A percentile compares a stretch with the other conserved stretches of the same genome.
Conservation (phyloP, 2,797 vertebrate species). For the Poeciliopsis gracilis region DNA sequence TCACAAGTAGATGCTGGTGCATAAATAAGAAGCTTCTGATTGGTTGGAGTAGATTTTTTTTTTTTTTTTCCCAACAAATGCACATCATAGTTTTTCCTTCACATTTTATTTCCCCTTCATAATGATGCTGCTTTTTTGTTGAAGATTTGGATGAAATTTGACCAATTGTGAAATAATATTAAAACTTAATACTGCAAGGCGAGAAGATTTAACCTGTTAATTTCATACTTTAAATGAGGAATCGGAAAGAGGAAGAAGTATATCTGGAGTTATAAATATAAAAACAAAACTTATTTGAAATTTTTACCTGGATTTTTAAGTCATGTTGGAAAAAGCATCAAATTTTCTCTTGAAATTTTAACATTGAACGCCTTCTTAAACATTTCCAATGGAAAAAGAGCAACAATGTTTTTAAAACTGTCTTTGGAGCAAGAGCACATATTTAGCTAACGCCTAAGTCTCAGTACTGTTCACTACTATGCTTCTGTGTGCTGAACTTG, state of each 20-base stretch:
- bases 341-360: conserved; percentile 2
- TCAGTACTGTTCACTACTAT: not conserved
- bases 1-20: not conserved
- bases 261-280: not conserved
- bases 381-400: conserved; percentile 11
- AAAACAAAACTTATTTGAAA: not conserved
- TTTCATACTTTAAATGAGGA: not conserved
- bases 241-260: not conserved
- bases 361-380: conserved; percentile 10
- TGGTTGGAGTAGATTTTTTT: not conserved
- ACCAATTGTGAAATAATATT: not conserved
- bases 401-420: not conserved
- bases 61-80: too few species aligned
- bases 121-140: not conserved
- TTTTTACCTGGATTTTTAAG: not conserved
- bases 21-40: not conserved
- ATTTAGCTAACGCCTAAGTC: not conserved
- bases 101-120: not conserved
- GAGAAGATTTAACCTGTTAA: not conserved
- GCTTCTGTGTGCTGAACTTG: not conserved
- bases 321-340: not conserved
- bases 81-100: not conserved
- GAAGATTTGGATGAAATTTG: not conserved
- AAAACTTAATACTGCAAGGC: not conserved
- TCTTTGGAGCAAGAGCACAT: not conserved